Evolutionary conservation across 2,113 vertebrate species (phyloP), one percentile per base, ranked within the genome.

Genomic region (Lepisosteus osseus): DNA sequence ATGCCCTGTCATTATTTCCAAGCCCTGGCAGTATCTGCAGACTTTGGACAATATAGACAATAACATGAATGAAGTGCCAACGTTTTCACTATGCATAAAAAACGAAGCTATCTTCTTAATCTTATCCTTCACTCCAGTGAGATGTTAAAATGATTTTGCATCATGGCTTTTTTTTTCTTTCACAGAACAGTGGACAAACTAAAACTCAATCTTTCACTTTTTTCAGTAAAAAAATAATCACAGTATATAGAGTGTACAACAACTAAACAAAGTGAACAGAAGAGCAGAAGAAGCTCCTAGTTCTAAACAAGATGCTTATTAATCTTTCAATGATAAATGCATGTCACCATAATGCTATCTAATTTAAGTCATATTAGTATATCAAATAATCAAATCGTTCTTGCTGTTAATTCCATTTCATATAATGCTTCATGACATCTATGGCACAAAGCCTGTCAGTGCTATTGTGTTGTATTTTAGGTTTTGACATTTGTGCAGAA

Each of bases 1-100:
- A 84, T 80, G 85, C 77, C 77, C 83, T 80, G 85, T 85, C 87
- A 80, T 86, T 87, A 74, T 86, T 86, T 79, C 75, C 79, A 73
- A 86, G 80, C 80, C 81, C 76, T 76, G 75, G 79, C 84, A 85
- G 79, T 81, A 83, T 85, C 80, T 81, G 57, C 87, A 65, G 75
- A 77, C 83, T 80, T 78, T 78, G 84, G 85, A 85, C 83, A 86
- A 84, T 74, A 74, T 54, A 74, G 65, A 80, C 84, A 78, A 80
- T 59, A 75, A 67, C 70, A 69, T 68, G 57, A 78, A 82, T 76
- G 72, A 84, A 80, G 74, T 76, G 73, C 80, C 82, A 74, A 79
- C 64, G 65, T 72, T 68, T 72, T 77, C 73, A 75, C 80, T 79
- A 74, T 73, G 70, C 71, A 72, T 71, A 70, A 77, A 72, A 54